A percentile compares a stretch with the other conserved stretches of the same genome.
Evolutionary conservation across 2,888 invertebrate genomes (phyloP).

Genomic region (Listrodromus nycthemerus): DNA sequence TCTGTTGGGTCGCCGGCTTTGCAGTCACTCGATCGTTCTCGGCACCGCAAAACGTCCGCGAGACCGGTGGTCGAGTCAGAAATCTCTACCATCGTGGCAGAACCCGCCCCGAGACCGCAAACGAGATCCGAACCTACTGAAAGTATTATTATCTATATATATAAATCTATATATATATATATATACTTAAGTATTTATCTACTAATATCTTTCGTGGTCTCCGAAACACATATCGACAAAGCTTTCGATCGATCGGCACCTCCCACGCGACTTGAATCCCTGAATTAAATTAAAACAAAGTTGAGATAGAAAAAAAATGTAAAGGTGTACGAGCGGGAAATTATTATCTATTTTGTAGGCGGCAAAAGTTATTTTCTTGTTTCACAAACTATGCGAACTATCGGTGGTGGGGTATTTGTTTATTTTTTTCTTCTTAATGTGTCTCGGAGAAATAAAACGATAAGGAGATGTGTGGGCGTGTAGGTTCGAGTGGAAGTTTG

Average conservation of each 20-base stretch:
- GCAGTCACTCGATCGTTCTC: slow-evolving; percentile 48
- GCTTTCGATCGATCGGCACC: slow-evolving; percentile 30
- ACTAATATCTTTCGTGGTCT: slow-evolving; percentile 15
- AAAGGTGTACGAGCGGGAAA: slow-evolving; percentile 14
- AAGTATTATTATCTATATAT: slow-evolving; percentile 26
- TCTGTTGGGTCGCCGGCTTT: slow-evolving; percentile 31
- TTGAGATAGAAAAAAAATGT: neutral
- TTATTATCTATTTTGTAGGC: slow-evolving; percentile 28
- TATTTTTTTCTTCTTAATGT: neutral
- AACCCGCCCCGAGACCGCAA: slow-evolving; percentile 58
- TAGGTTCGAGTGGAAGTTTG: neutral
- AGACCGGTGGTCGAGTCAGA: slow-evolving; percentile 56
- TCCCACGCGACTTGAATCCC: slow-evolving; percentile 21
- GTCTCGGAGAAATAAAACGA: neutral
- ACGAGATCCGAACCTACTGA: slow-evolving; percentile 55
- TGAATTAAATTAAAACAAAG: slow-evolving; percentile 12
- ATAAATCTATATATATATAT: neutral
- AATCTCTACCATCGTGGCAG: slow-evolving; percentile 52
- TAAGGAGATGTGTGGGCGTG: slow-evolving; percentile 11
- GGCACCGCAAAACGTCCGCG: slow-evolving; percentile 57
- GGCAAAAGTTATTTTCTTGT: slow-evolving; percentile 12
- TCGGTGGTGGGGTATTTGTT: neutral
- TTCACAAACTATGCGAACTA: neutral
- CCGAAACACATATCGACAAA: slow-evolving; percentile 11
- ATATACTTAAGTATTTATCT: slow-evolving; percentile 2